phyloP scores from a whole-genome alignment of 92 coral and sea anemone genomes.

The Phenganax subtilis region DNA sequence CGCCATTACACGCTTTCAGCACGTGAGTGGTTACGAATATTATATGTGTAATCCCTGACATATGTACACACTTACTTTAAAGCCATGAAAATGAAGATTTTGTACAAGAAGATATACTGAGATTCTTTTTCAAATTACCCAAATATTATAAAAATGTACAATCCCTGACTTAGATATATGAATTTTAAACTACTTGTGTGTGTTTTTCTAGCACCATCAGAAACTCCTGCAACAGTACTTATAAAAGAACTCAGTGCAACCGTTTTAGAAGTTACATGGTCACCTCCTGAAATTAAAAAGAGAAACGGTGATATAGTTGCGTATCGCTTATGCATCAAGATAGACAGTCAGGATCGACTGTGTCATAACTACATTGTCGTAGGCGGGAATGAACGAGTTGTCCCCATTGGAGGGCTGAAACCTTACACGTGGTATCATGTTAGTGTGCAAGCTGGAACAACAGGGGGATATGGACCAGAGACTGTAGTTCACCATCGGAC shows the following conservation, averaged over 20 bases:
- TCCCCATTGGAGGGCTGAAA: slow-evolving; percentile 23
- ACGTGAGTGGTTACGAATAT: not conserved
- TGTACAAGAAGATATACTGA: not conserved
- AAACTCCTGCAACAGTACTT: slow-evolving; percentile 1
- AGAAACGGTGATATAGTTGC: slow-evolving; percentile 25
- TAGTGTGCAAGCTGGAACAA: slow-evolving; percentile 26
- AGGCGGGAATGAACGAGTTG: not conserved
- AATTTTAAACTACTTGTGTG: not conserved
- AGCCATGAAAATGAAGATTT: not conserved
- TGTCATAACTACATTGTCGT: slow-evolving; percentile 27
- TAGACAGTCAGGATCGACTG: not conserved
- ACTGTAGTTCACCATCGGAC: slow-evolving; percentile 15
- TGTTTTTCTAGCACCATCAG: slow-evolving; percentile 24
- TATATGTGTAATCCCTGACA: not conserved
- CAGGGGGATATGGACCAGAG: slow-evolving; percentile 34
- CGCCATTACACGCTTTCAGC: slow-evolving; percentile 30
- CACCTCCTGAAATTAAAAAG: slow-evolving; percentile 28
- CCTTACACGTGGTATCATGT: slow-evolving; percentile 30
- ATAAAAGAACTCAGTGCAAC: not conserved
- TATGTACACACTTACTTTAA: not conserved
- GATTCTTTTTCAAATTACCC: not conserved
- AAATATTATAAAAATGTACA: not conserved
- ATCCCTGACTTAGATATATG: too few relatives aligned
- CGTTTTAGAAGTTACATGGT: slow-evolving; percentile 24
- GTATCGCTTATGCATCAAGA: slow-evolving; percentile 19